Conservation (phyloP, 2,113 vertebrate genomes). For the Peucedramus taeniatus region DNA sequence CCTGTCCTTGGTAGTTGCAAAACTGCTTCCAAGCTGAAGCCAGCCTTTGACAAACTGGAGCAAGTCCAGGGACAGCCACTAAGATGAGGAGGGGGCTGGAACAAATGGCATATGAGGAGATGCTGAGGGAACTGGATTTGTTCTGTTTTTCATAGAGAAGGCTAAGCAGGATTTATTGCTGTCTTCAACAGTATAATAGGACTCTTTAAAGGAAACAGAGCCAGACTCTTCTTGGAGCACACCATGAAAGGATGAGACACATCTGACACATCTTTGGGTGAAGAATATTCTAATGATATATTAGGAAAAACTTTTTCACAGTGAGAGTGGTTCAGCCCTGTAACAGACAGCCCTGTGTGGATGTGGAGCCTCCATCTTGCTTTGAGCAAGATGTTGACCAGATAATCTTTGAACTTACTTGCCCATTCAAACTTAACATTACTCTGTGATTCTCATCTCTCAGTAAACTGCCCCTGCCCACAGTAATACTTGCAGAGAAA, state of each 20-base stretch:
- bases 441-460: background rate
- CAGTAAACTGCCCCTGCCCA: background rate
- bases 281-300: background rate
- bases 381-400: background rate
- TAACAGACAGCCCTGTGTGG: background rate
- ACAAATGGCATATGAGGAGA: background rate
- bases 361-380: background rate
- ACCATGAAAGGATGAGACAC: background rate
- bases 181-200: background rate
- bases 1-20: background rate
- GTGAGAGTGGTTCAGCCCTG: background rate
- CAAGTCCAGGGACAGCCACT: background rate
- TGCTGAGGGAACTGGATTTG: background rate
- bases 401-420: background rate
- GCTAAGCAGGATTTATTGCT: background rate
- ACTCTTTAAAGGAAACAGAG: background rate
- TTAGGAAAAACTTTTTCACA: background rate
- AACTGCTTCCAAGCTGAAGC: background rate
- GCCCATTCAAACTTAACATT: background rate
- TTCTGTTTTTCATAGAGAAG: background rate
- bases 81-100: background rate
- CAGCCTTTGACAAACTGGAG: background rate
- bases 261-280: background rate
- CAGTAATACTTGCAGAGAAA: background rate
- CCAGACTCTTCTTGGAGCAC: background rate